Evolutionary conservation across 2,113 vertebrate genomes (phyloP).

Genomic region (Aldabrachelys gigantea): DNA sequence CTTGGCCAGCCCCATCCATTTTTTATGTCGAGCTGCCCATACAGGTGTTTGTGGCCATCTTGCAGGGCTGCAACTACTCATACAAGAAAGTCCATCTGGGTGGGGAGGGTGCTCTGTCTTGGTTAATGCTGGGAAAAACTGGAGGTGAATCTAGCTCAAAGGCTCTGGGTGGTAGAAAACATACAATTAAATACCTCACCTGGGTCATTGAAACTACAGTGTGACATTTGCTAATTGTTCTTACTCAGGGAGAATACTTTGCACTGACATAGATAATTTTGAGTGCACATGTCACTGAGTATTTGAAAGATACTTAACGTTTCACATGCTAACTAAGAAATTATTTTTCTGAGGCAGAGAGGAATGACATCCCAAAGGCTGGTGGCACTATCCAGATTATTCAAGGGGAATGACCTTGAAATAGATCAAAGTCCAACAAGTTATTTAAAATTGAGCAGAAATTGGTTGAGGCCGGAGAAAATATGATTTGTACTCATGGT

Average conservation of each 20-base stretch:
- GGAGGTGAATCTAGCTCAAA: not conserved
- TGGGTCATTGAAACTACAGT: not conserved
- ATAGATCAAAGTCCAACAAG: slow-evolving; percentile 45
- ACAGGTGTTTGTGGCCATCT: not conserved
- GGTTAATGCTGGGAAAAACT: not conserved
- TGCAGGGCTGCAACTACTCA: not conserved
- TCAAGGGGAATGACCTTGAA: slow-evolving; percentile 46
- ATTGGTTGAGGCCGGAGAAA: slow-evolving; percentile 34
- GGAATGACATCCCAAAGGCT: not conserved
- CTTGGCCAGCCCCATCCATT: not conserved
- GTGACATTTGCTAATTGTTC: not conserved
- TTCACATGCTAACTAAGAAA: not conserved
- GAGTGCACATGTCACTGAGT: not conserved
- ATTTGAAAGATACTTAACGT: slow-evolving; percentile 24
- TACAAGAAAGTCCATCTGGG: not conserved
- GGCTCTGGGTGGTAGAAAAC: not conserved
- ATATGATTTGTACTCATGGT: slow-evolving; percentile 44
- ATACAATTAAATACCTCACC: not conserved
- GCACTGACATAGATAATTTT: not conserved
- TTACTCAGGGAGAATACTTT: not conserved
- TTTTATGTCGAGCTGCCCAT: not conserved
- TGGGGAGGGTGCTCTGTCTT: not conserved
- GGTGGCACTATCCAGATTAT: slow-evolving; percentile 24
- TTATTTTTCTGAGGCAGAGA: not conserved
- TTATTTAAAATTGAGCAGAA: slow-evolving; percentile 69